Base-by-base conservation (phyloP, 2,113 vertebrate species). In the Amazona vittata region DNA sequence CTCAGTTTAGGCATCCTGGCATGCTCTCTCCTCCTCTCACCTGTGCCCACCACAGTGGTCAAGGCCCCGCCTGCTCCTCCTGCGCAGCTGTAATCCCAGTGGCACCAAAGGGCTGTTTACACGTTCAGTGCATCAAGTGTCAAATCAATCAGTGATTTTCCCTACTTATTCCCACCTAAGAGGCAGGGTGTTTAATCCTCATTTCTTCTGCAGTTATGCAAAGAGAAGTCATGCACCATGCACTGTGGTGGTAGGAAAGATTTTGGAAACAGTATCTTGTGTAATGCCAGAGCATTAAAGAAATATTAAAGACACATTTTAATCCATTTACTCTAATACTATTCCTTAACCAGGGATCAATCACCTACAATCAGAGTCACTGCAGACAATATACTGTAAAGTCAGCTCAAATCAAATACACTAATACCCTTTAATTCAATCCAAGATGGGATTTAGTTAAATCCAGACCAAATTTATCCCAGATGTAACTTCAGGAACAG, bases 1-100 rank as follows among this genome's bases (percentile, higher is more conserved):
- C 85, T 57, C 46, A 28, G 53, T 28, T 43, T 12, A 15, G 7
- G 53, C 29, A 76, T 59, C 20, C 53, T 73, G 41, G 33, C 47
- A 57, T 1, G 0, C 3, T 73, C 28, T 25, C 10, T 37, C 9
- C 12, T 20, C 24, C 22, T 24, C 21, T 76, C 4, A 1, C 12
- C 29, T 0, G 0, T 24, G 20, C 71, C 53, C 43, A n/a, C 31
- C 5, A 1, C 52, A 29, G 47, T 6, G 4, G 35, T 11, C 21
- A 37, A 49, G 43, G 28, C 52, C 22, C 69, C 50, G 35, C 28
- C 53, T 44, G 39, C 59, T 47, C 20, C 52, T 37, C 37, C 16
- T 11, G 37, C 10, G 11, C 22, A 46, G 22, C 65, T 74, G 4
- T 8, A 43, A 76, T 22, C 16, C 44, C 67, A 47, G n/a, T 1